Conservation (phyloP, 1,140 invertebrate genomes). For the Drosophila quadrilineata region DNA sequence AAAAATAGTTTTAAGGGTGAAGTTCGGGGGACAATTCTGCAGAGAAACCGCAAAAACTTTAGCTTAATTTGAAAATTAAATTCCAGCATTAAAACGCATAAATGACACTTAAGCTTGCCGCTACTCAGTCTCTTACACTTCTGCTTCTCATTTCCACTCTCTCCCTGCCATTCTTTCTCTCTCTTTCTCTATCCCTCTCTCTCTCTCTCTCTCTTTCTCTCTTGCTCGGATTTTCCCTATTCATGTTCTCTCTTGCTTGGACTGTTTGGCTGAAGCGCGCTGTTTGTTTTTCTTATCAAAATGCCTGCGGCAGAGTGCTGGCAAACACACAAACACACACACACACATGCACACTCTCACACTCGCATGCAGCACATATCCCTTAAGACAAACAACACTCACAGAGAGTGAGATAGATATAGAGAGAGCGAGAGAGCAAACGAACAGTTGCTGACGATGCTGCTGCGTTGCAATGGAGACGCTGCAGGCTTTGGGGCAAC, state of each 20-base stretch:
- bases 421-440: slow-evolving; percentile 25
- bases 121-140: no score
- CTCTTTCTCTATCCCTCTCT: background rate
- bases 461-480: slow-evolving; percentile 14
- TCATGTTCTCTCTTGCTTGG: background rate
- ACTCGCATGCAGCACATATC: slow-evolving; percentile 54
- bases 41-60: slow-evolving; percentile 55
- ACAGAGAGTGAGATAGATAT: slow-evolving; percentile 7
- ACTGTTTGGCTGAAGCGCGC: slow-evolving; percentile 32
- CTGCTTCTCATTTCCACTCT: background rate
- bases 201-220: background rate
- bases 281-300: slow-evolving; percentile 79
- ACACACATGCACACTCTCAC: slow-evolving; percentile 11
- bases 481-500: slow-evolving; percentile 10
- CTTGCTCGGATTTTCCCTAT: background rate
- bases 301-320: slow-evolving; percentile 72
- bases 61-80: slow-evolving; percentile 79
- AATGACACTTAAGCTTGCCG: slow-evolving; percentile 70
- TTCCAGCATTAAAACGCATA: slow-evolving; percentile 78
- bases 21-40: background rate
- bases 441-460: slow-evolving; percentile 45
- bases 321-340: slow-evolving; percentile 51
- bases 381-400: slow-evolving; percentile 77
- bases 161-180: background rate
- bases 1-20: slow-evolving; percentile 15